Base-by-base conservation (phyloP, 1,140 invertebrate genomes). In the Hesperophylax magnus region DNA sequence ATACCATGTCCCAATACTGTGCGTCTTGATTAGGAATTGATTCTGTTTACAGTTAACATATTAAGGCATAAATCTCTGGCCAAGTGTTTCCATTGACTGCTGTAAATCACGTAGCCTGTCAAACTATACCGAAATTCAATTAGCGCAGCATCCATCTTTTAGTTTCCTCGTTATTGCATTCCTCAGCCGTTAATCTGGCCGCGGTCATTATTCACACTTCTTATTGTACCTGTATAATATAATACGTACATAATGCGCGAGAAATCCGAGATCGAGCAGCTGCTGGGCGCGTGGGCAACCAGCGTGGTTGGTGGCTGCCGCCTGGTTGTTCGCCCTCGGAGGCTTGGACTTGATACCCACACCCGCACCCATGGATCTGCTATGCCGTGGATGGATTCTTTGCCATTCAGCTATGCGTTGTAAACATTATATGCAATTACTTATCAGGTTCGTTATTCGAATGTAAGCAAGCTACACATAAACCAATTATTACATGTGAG, bases 281-380 rank as follows among this genome's bases (percentile, higher is more conserved):
- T 72, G 69, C 69, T n/a, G 69, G 47, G 69, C 69, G 69, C 69
- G 69, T 72, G 69, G 69, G 69, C 69, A 20, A 71, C 1, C 34
- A 9, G 60, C 60, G 1, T 24, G 60, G 22, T 14, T 18, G 18
- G 18, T 20, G 8, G 56, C 56, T 6, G 6, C 6, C 27, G 2
- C 2, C 2, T 18, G 56, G 7, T 17, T 22, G 22, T 1, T 72
- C 69, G 47, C 69, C 47, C 20, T 8, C 47, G 31, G 39, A 53
- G 9, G 47, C 14, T 72, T 52, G 9, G 34, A 52, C 39, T 9
- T 39, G 67, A 71, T 47, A 53, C 67, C 65, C 65, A 69, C 65
- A 47, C 17, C 65, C 39, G 34, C 65, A 47, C 17, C 65, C 39
- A n/a, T 7, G 27, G 9, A 34, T 34, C 8, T 65, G 24, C 3